phyloP scores from a whole-genome alignment of 2,113 vertebrate genomes.

The Antechinus flavipes region DNA sequence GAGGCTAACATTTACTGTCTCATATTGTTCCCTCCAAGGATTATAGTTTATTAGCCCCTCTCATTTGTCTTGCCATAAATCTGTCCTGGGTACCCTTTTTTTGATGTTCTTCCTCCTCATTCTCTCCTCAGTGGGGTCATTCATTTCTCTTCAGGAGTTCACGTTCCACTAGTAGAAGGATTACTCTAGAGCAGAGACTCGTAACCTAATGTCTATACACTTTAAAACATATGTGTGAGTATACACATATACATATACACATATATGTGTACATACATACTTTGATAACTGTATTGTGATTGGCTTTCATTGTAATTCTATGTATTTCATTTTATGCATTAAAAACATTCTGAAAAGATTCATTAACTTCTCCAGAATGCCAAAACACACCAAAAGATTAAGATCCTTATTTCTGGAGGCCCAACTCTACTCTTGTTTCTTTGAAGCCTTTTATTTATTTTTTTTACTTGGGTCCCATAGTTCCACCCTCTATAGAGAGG shows the following conservation, averaged over 20 bases:
- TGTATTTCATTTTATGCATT: neutral
- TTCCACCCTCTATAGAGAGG: neutral
- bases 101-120: neutral
- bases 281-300: neutral
- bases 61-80: neutral
- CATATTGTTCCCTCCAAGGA: neutral
- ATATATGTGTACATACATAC: neutral
- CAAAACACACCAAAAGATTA: neutral
- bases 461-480: neutral
- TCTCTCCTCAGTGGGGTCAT: neutral
- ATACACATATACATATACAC: neutral
- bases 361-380: neutral
- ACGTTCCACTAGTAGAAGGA: neutral
- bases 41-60: neutral
- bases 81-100: neutral
- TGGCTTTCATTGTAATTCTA: neutral
- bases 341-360: neutral
- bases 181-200: neutral
- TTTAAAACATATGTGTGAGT: neutral
- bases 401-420: neutral
- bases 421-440: neutral
- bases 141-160: neutral
- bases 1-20: neutral
- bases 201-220: neutral
- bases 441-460: neutral